Conservation (phyloP, 2,797 vertebrate species). For the Liasis olivaceus region DNA sequence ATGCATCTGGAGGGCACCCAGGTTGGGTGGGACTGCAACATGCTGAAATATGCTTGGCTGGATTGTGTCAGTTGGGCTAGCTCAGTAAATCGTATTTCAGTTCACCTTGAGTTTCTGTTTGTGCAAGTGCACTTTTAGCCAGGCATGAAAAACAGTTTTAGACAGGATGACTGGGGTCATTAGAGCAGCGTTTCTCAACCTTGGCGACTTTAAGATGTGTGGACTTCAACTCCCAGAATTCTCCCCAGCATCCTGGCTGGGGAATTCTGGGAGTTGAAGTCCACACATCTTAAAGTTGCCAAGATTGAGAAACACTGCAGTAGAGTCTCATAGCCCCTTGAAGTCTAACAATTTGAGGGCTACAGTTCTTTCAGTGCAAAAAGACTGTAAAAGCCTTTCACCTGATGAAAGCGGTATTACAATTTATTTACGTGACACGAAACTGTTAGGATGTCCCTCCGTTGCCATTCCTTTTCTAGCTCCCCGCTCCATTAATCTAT, state of each 20-base stretch:
- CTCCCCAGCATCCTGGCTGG: too few species aligned
- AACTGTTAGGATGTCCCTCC: background rate
- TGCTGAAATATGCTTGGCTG: background rate
- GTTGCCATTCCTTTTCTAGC: background rate
- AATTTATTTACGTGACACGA: background rate
- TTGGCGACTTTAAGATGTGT: too few species aligned
- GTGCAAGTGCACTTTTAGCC: background rate
- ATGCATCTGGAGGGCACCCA: background rate
- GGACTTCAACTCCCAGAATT: too few species aligned
- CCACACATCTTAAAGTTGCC: too few species aligned
- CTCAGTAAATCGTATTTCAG: background rate
- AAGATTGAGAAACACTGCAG: too few species aligned
- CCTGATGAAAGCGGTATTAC: background rate
- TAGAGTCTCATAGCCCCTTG: background rate
- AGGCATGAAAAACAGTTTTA: background rate
- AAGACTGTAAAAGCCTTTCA: background rate
- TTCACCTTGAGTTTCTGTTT: background rate
- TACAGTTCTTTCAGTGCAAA: background rate
- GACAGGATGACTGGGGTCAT: background rate
- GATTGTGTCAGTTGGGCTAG: background rate
- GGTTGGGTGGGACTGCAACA: background rate
- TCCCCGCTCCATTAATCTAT: background rate
- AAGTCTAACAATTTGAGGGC: background rate
- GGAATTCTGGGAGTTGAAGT: too few species aligned
- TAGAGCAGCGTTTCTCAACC: too few species aligned